Conservation (phyloP, 2,888 invertebrate genomes). For the Melipona bicolor region DNA sequence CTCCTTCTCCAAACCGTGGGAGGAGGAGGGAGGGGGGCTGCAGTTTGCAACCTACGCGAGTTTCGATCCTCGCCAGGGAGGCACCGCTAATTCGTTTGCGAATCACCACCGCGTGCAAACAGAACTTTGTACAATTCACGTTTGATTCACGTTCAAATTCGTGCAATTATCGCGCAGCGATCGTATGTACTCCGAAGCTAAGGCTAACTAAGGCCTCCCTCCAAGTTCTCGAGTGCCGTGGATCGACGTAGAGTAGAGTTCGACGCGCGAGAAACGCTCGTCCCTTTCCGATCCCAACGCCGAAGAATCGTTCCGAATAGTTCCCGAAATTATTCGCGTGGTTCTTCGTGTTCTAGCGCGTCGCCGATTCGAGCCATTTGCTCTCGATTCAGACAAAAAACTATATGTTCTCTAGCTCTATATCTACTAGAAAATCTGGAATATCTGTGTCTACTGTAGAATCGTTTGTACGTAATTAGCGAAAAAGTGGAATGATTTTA, state of each 20-base stretch:
- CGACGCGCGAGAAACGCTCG: background rate
- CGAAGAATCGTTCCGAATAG: background rate
- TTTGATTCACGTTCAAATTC: background rate
- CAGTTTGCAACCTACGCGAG: background rate
- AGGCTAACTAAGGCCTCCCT: background rate
- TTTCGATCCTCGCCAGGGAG: background rate
- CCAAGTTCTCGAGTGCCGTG: background rate
- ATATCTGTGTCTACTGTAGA: too few relatives aligned
- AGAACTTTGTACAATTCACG: background rate
- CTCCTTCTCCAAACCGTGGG: background rate
- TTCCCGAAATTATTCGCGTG: background rate
- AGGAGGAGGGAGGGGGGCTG: too few relatives aligned
- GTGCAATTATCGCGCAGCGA: background rate
- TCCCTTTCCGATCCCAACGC: background rate
- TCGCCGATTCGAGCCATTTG: too few relatives aligned
- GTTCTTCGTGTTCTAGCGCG: too few relatives aligned
- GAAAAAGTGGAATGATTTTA: too few relatives aligned
- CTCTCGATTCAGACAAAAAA: too few relatives aligned
- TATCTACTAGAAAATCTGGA: too few relatives aligned
- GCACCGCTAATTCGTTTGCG: slow-evolving; percentile 9
- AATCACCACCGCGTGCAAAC: background rate
- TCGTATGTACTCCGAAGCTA: background rate
- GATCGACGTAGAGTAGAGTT: background rate
- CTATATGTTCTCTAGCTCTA: too few relatives aligned
- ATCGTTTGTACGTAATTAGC: too few relatives aligned